phyloP scores from a whole-genome alignment of 2,888 invertebrate genomes.

The Buathra laborator region DNA sequence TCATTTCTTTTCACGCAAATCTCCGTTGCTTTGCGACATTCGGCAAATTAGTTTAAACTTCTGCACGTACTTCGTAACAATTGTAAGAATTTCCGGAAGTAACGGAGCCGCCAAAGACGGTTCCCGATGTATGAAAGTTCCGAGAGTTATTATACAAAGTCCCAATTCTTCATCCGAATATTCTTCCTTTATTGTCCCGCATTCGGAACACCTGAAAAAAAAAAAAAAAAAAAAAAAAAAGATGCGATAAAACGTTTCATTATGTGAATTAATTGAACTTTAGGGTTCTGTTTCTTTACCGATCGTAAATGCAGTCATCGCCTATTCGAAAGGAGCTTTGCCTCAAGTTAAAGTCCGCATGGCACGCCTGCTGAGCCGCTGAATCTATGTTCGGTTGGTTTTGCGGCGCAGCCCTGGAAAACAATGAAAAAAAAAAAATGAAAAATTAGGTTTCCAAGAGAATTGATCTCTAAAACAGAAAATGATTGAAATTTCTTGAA shows the following conservation, averaged over 20 bases:
- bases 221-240: slow-evolving; percentile 53
- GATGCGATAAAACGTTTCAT: not conserved
- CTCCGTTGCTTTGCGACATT: not conserved
- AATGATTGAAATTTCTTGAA: not conserved
- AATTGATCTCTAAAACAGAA: not conserved
- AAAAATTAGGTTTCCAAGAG: not conserved
- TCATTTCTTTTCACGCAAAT: not conserved
- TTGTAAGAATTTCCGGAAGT: slow-evolving; percentile 95
- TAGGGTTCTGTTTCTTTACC: slow-evolving; percentile 82
- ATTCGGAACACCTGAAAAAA: slow-evolving; percentile 91
- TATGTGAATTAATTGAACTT: not conserved
- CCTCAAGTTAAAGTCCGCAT: slow-evolving; percentile 86
- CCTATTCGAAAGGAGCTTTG: slow-evolving; percentile 89
- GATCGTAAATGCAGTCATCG: slow-evolving; percentile 90
- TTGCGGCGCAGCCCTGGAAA: slow-evolving; percentile 79
- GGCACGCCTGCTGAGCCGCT: slow-evolving; percentile 85
- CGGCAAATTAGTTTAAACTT: not conserved
- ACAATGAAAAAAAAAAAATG: slow-evolving; percentile 9
- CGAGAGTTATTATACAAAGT: slow-evolving; percentile 96
- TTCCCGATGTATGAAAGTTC: slow-evolving; percentile 98
- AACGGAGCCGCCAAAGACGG: slow-evolving; percentile 97
- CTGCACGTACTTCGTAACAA: slow-evolving; percentile 92
- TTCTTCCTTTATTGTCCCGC: slow-evolving; percentile 94
- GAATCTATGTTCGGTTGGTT: slow-evolving; percentile 81
- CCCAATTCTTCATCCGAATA: slow-evolving; percentile 99